These are phyloP conservation scores for Rhegmatorhina hoffmannsi DNA, from an alignment of 2,113 vertebrate genomes.

Conservation along the genomic window DNA sequence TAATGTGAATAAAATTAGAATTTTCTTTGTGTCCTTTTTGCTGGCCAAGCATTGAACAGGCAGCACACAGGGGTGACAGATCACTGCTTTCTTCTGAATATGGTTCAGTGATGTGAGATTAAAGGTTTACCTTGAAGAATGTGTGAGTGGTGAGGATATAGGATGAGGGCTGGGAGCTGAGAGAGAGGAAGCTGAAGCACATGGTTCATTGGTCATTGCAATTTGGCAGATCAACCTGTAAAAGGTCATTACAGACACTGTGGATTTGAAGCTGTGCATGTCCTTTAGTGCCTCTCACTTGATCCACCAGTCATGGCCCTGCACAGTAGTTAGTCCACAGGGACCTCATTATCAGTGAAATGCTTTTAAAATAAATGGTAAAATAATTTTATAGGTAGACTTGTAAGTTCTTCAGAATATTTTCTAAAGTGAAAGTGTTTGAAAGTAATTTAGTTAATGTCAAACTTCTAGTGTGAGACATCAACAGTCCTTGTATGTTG, in stretches of 20 bases:
- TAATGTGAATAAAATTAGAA: neutral
- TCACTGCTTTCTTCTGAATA: neutral
- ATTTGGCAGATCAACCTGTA: neutral
- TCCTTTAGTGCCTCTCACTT: neutral
- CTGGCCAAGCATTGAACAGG: neutral
- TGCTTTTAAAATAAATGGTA: neutral
- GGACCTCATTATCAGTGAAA: neutral
- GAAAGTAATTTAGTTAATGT: neutral
- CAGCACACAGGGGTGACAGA: neutral
- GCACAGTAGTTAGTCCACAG: neutral
- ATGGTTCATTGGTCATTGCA: accelerated
- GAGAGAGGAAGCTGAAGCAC: neutral
- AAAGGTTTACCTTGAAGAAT: neutral
- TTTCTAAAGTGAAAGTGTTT: neutral
- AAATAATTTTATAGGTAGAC: neutral
- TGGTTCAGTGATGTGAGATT: accelerated
- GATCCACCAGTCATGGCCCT: neutral
- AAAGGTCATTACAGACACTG: neutral
- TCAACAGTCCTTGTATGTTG: neutral
- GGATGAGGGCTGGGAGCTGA: neutral
- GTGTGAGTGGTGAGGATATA: neutral
- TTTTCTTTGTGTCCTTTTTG: neutral
- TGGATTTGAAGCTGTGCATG: neutral
- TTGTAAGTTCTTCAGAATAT: neutral
- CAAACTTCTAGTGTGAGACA: neutral